Percentiles rank a stretch among this genome's conserved stretches.
Conservation (phyloP, 1,140 invertebrate species). For the Drosophila subpulchrella region DNA sequence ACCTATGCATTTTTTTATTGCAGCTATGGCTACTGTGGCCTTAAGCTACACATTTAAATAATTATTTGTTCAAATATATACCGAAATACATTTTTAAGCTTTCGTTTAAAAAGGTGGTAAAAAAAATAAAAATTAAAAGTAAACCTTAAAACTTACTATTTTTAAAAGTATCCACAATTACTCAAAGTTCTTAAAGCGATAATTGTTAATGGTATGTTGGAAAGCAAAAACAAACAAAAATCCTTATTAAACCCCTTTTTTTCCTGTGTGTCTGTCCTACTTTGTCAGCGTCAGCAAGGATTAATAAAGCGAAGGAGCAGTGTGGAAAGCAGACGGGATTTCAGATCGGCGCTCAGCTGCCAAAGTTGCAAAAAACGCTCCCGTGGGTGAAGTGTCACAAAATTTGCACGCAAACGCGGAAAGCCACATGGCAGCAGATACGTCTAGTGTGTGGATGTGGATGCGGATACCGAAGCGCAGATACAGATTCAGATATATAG, state of each 20-base stretch:
- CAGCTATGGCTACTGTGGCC: too few relatives aligned
- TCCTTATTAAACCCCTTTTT: constrained; percentile 12
- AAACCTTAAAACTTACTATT: too few relatives aligned
- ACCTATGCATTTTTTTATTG: too few relatives aligned
- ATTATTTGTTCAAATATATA: too few relatives aligned
- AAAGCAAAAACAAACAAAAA: neutral
- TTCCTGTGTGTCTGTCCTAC: constrained; percentile 22
- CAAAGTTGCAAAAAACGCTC: constrained; percentile 56
- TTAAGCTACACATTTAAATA: too few relatives aligned
- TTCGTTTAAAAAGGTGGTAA: too few relatives aligned
- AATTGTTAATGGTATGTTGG: too few relatives aligned
- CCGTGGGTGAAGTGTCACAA: constrained; percentile 80
- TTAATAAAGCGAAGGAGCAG: constrained; percentile 61
- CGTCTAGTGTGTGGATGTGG: constrained; percentile 7
- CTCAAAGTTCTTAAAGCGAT: too few relatives aligned
- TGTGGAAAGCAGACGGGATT: constrained; percentile 10
- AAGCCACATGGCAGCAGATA: constrained; percentile 61
- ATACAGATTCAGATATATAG: constrained; percentile 22
- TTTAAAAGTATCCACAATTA: too few relatives aligned
- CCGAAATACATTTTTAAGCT: too few relatives aligned
- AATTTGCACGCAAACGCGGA: constrained; percentile 71
- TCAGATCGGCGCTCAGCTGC: constrained; percentile 30
- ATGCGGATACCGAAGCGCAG: constrained; percentile 10
- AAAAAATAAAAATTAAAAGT: too few relatives aligned
- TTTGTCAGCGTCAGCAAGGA: constrained; percentile 70